Evolutionary conservation across 2,888 invertebrate genomes (phyloP).

Genomic region (Onthophagus sagittarius): DNA sequence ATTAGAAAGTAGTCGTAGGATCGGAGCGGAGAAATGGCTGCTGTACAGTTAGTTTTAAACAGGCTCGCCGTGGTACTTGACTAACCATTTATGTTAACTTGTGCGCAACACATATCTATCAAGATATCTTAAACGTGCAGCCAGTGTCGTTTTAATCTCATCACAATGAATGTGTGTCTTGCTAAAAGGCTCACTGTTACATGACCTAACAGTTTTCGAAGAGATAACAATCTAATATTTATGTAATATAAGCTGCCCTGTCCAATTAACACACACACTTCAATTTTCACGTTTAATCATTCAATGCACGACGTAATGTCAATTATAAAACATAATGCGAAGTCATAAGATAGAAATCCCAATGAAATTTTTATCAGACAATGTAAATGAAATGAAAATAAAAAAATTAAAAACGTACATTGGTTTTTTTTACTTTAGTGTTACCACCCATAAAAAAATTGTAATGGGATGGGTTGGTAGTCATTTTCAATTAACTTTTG

Average conservation of each 20-base stretch:
- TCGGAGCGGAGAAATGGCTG: not conserved
- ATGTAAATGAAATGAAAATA: too few relatives aligned
- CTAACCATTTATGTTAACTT: not conserved
- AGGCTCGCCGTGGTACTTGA: not conserved
- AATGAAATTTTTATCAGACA: not conserved
- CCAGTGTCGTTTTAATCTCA: not conserved
- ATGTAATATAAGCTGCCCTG: not conserved
- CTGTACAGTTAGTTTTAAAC: not conserved
- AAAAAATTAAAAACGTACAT: too few relatives aligned
- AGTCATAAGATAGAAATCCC: not conserved
- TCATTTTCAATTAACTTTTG: too few relatives aligned
- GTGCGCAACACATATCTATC: not conserved
- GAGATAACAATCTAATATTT: not conserved
- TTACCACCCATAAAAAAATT: too few relatives aligned
- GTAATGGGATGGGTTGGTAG: too few relatives aligned
- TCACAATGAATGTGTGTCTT: not conserved
- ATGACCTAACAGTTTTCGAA: not conserved
- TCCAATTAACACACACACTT: not conserved
- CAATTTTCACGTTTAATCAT: not conserved
- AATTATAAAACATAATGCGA: too few relatives aligned
- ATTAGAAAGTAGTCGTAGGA: not conserved
- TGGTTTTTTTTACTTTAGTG: too few relatives aligned
- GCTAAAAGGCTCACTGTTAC: not conserved
- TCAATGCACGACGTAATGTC: not conserved
- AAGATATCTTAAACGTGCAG: not conserved